Evolutionary conservation across 1,140 invertebrate genomes (phyloP).

Genomic region (Eulimnadia texana): DNA sequence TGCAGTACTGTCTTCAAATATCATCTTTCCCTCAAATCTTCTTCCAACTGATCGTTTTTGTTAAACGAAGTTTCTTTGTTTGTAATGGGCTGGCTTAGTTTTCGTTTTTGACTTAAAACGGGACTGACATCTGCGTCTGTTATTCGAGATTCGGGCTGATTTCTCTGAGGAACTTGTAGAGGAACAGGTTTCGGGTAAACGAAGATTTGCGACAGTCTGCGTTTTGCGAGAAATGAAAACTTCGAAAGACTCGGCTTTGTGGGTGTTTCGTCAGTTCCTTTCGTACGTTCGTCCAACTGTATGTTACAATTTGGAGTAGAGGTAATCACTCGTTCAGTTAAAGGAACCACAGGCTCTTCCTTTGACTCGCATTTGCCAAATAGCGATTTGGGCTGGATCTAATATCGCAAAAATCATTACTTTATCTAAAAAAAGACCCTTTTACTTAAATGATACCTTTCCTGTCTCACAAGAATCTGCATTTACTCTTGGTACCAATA

Average conservation of each 20-base stretch:
- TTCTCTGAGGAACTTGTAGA: too few species aligned
- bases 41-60: background rate
- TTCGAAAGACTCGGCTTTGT: too few species aligned
- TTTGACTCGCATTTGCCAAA: background rate
- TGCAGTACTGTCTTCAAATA: too few species aligned
- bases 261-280: too few species aligned
- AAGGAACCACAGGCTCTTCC: too few species aligned
- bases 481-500: background rate
- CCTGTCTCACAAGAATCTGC: background rate
- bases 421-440: background rate
- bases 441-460: background rate
- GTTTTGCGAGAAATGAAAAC: background rate
- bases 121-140: background rate
- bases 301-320: too few species aligned
- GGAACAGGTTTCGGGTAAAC: background rate
- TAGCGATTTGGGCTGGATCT: background rate
- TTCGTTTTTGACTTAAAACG: background rate
- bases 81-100: background rate
- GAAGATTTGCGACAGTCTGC: background rate
- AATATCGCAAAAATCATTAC: background rate
- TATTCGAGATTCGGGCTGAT: too few species aligned
- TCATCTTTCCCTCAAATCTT: too few species aligned
- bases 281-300: too few species aligned
- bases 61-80: background rate
- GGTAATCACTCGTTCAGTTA: too few species aligned